phyloP scores from a whole-genome alignment of 2,113 vertebrate species.

The Columba janthina region DNA sequence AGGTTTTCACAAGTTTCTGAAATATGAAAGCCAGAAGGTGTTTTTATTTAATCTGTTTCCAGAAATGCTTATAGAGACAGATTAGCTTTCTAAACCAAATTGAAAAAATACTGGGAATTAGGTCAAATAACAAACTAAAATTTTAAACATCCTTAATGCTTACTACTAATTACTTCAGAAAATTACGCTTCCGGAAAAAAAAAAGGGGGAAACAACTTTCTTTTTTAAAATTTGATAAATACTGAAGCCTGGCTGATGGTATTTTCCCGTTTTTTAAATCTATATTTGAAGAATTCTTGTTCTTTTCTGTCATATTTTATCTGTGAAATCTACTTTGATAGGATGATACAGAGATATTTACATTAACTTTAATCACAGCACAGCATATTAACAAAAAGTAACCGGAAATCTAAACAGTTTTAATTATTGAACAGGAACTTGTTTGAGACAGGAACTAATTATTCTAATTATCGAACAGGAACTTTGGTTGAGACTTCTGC shows the following conservation, averaged over 20 bases:
- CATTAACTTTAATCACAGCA: neutral
- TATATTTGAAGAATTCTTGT: neutral
- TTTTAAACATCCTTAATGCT: neutral
- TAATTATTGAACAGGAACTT: neutral
- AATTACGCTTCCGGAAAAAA: neutral
- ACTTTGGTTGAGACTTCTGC: neutral
- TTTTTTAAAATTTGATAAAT: neutral
- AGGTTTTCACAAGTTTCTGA: neutral
- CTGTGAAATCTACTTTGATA: neutral
- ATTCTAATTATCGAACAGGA: neutral
- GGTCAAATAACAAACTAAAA: neutral
- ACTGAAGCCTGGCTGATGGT: neutral
- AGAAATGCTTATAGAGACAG: neutral
- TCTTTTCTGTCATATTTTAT: neutral
- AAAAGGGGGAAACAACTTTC: rapidly evolving
- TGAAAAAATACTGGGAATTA: neutral
- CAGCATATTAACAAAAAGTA: neutral
- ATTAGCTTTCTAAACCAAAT: neutral
- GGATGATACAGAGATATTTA: neutral
- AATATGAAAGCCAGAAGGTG: neutral
- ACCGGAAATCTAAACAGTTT: neutral
- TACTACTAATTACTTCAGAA: neutral
- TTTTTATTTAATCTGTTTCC: neutral
- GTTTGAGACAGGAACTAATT: too few species aligned
- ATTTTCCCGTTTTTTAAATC: neutral